Evolutionary conservation across 2,888 invertebrate species (phyloP).

Genomic region (Elysia crispata): DNA sequence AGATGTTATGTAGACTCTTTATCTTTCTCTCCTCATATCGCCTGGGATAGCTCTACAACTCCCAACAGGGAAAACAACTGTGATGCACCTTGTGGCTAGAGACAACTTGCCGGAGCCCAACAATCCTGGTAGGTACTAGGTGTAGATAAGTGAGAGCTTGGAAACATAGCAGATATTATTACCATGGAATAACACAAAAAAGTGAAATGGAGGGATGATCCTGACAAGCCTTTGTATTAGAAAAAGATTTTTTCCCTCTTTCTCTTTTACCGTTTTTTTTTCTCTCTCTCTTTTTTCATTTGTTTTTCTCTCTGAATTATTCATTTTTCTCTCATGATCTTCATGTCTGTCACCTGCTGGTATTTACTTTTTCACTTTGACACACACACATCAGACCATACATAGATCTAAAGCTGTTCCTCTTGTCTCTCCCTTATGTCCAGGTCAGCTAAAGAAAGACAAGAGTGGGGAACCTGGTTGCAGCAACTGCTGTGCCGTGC

Average conservation of each 20-base stretch:
- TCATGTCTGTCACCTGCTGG: background rate
- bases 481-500: slow-evolving; percentile 73
- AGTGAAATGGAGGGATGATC: too few species aligned
- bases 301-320: too few species aligned
- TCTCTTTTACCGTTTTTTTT: too few species aligned
- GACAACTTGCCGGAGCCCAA: slow-evolving; percentile 99
- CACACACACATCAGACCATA: background rate
- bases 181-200: too few species aligned
- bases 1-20: background rate
- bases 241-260: too few species aligned
- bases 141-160: too few species aligned
- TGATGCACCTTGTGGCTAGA: slow-evolving; percentile 99
- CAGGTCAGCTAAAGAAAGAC: slow-evolving; percentile 76
- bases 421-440: background rate
- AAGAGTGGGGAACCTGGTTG: slow-evolving; percentile 73
- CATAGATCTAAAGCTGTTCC: background rate
- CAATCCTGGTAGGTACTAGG: slow-evolving; percentile 77
- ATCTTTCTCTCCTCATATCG: slow-evolving; percentile 45
- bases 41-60: slow-evolving; percentile 88
- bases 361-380: too few species aligned
- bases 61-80: slow-evolving; percentile 97
- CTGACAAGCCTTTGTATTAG: too few species aligned
- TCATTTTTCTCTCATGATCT: background rate
- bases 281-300: too few species aligned
- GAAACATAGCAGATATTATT: too few species aligned